Base-by-base conservation (phyloP, 2,888 invertebrate species). In the Dilophus febrilis region DNA sequence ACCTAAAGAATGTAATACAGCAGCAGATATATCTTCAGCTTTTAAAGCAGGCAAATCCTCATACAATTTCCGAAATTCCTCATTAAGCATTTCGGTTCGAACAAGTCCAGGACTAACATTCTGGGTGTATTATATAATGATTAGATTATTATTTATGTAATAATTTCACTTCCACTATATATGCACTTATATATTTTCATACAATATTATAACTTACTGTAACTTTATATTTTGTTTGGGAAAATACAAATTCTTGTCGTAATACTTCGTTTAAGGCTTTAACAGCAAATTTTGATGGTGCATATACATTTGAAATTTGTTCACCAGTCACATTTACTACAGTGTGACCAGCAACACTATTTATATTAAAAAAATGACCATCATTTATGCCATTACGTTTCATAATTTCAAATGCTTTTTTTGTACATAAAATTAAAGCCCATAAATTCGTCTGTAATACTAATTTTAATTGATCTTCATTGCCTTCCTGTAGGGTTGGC, bases 361-460 rank as follows among this genome's bases (percentile, higher is more conserved):
- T 66, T 26, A 70, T 56, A 18, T 65, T 52, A 18, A 71, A 53
- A 19, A 70, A 57, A 45, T 68, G 68, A 1, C 69, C 70, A 47
- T 66, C 64, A 26, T 55, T 48, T 2, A 13, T 35, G 4, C 64
- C 58, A 2, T 56, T 51, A 13, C 48, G 48, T 39, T 51, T 61
- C 70, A 71, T 70, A 1, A 65, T 65, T 2, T 56, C 53, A n/a
- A n/a, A n/a, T n/a, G n/a, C n/a, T n/a, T n/a, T n/a, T n/a, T n/a
- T n/a, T n/a, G n/a, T n/a, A n/a, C n/a, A n/a, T n/a, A n/a, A n/a
- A n/a, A n/a, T n/a, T n/a, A n/a, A n/a, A n/a, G n/a, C n/a, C n/a
- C n/a, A n/a, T n/a, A n/a, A n/a, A n/a, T n/a, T n/a, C n/a, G n/a
- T n/a, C n/a, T n/a, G n/a, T n/a, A n/a, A n/a, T n/a, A n/a, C n/a